Evolutionary conservation across 2,797 vertebrate species (phyloP), one percentile per base, ranked within the genome.

Genomic region (Hapalemur alaotrensis): DNA sequence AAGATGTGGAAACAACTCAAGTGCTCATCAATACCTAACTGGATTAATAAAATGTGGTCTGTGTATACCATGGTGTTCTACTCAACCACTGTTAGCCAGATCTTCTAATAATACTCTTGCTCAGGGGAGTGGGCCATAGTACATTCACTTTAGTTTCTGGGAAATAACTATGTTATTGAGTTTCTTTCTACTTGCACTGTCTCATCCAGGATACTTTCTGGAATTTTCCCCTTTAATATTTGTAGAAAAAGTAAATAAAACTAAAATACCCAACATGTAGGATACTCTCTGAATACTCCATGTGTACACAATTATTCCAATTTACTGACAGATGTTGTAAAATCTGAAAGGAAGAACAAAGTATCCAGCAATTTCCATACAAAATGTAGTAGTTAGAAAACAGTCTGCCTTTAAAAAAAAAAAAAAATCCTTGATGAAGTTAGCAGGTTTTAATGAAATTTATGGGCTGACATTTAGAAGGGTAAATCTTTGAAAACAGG

Each of bases 361-460:
- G 43, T 50, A 92, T 38, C 7, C 41, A 92, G 57, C 5, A 61
- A 81, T 97, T 96, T 95, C 91, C 43, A 95, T 70, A 85, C 35
- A 90, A 87, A 97, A 95, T 90, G 78, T 89, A 96, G 80, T 52
- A 96, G 46, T 14, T 81, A 30, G 14, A 14, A 63, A 91, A 92
- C 46, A 88, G n/a, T n/a, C 11, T 70, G 70, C 35, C 32, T 83
- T 61, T 91, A 73, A 48, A 50, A n/a, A 43, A 43, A 43, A 43
- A 43, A 96, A 93, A 86, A 43, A 7, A 65, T 81, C 10, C 32
- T 41, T 80, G 82, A 91, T 84, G 32, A 95, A 95, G 30, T 83
- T 75, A 81, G 25, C 38, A 67, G 63, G 54, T 80, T 54, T 2
- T 85, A 95, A 96, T 92, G 54, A 94, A 94, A 90, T 95, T 78